A percentile compares a stretch with the other conserved stretches of the same genome.
Conservation (phyloP, 2,113 vertebrate species). For the Ptilorrhoa leucosticta region DNA sequence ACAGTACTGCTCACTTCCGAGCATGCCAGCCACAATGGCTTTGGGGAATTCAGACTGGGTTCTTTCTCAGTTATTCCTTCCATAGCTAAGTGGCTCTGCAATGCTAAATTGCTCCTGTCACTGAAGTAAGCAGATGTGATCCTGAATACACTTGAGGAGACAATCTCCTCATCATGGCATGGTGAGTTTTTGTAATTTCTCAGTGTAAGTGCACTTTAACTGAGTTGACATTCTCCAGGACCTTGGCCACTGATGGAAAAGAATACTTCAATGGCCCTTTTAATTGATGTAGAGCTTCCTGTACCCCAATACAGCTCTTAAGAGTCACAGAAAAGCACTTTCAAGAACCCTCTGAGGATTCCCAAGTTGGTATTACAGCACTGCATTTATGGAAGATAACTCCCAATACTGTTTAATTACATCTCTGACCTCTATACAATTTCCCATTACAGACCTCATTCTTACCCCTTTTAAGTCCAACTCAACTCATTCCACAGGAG, state of each 20-base stretch:
- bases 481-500: background rate
- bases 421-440: constrained; percentile 15
- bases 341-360: constrained; percentile 6
- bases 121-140: constrained; percentile 10
- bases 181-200: background rate
- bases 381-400: background rate
- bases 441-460: constrained; percentile 5
- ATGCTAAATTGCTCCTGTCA: background rate
- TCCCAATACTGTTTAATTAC: constrained; percentile 37
- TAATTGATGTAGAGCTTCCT: constrained; percentile 3
- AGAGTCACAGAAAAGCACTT: background rate
- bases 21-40: background rate
- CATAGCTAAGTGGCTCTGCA: background rate
- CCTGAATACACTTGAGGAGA: background rate
- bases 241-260: background rate
- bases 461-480: constrained; percentile 1
- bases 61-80: constrained; percentile 10
- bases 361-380: background rate
- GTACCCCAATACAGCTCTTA: background rate
- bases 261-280: constrained; percentile 6
- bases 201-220: constrained; percentile 7
- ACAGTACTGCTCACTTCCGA: background rate
- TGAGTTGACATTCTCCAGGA: background rate
- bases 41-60: background rate
- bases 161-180: background rate